Percentiles rank a stretch among this genome's conserved stretches.
Evolutionary conservation across 64 coral and sea anemone species (phyloP).

Genomic region (Dendrophyllia cribrosa): DNA sequence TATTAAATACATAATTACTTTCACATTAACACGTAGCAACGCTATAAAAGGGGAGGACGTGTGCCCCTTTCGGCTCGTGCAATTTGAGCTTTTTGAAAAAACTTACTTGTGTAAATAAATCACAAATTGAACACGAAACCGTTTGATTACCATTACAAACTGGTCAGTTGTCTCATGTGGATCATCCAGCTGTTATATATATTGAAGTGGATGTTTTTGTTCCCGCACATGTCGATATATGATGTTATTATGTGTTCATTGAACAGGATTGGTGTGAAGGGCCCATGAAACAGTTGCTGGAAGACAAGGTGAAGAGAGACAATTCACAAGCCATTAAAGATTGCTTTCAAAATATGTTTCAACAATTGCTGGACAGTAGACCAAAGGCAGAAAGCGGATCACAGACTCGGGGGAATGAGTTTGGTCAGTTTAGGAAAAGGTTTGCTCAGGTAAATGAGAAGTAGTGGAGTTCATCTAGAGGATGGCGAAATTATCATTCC

Average conservation of each 20-base stretch:
- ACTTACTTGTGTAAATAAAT: too few species aligned
- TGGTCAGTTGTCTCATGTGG: too few species aligned
- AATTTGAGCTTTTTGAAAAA: too few species aligned
- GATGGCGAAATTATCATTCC: not conserved
- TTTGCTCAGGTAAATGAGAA: conserved; percentile 80
- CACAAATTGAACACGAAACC: too few species aligned
- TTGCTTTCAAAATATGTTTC: conserved; percentile 64
- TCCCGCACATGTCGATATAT: too few species aligned
- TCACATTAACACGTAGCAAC: too few species aligned
- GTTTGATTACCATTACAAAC: too few species aligned
- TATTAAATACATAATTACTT: too few species aligned
- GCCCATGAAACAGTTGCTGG: conserved; percentile 46
- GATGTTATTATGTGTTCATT: not conserved
- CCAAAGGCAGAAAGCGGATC: conserved; percentile 1
- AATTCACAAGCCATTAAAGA: conserved; percentile 47
- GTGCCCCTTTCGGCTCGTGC: too few species aligned
- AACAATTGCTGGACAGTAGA: conserved; percentile 64
- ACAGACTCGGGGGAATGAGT: conserved; percentile 55
- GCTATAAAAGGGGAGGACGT: too few species aligned
- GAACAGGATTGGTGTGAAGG: conserved; percentile 58
- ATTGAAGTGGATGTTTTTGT: too few species aligned
- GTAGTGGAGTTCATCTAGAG: not conserved
- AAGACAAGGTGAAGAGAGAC: conserved; percentile 17
- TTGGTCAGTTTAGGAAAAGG: conserved; percentile 75
- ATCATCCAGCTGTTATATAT: too few species aligned